Conservation (phyloP, 2,888 invertebrate genomes). For the Keiferia lycopersicella region DNA sequence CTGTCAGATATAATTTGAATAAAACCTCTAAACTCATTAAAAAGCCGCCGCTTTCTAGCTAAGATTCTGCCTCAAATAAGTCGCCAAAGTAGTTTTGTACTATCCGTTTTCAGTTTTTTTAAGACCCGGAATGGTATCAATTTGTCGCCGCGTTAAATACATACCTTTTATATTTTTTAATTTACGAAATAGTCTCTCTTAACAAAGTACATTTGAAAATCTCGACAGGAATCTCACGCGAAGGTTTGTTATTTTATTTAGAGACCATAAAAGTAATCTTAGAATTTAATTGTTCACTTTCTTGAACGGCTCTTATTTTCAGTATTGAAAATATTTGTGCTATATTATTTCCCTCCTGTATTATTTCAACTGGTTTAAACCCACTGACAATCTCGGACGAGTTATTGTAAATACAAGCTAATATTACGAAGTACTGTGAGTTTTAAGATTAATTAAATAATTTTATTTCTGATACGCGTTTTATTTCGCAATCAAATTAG, state of each 20-base stretch:
- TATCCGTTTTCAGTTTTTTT: too few relatives aligned
- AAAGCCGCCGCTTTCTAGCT: too few relatives aligned
- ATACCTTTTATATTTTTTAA: neutral
- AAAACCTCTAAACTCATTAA: too few relatives aligned
- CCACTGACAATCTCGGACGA: conserved; percentile 40
- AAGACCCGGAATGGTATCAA: too few relatives aligned
- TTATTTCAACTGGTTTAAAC: neutral
- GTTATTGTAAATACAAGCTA: conserved; percentile 66
- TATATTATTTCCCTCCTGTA: neutral
- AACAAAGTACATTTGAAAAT: neutral
- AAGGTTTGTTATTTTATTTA: neutral
- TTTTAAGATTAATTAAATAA: conserved; percentile 65
- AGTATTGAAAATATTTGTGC: neutral
- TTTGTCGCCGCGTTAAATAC: too few relatives aligned
- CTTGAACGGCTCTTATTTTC: neutral
- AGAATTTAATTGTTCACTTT: conserved; percentile 3
- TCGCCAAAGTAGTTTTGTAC: too few relatives aligned
- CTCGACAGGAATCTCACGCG: conserved; percentile 3
- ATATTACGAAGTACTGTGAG: conserved; percentile 55
- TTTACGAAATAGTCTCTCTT: neutral
- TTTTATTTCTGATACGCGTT: conserved; percentile 49
- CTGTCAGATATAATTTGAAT: too few relatives aligned
- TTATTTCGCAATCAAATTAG: conserved; percentile 26
- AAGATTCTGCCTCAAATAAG: too few relatives aligned
- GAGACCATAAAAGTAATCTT: neutral